Percentiles rank a stretch among this genome's conserved stretches.
Evolutionary conservation across 2,888 invertebrate genomes (phyloP).

Genomic region (Agrypnus murinus): DNA sequence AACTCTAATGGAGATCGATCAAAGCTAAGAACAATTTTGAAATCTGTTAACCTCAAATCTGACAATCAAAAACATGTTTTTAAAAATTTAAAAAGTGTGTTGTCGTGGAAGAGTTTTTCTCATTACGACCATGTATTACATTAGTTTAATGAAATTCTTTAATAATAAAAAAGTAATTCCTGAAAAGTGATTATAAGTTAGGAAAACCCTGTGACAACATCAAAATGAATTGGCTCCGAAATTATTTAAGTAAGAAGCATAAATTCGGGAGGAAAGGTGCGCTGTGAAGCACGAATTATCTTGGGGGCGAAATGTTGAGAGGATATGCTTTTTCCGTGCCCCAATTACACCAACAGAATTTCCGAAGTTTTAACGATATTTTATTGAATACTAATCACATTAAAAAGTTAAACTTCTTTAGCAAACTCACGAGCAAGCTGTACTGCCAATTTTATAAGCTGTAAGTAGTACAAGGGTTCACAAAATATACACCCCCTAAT

Average conservation of each 20-base stretch:
- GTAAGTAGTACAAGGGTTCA: background rate
- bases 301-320: conserved; percentile 4
- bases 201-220: conserved; percentile 7
- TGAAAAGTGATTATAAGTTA: background rate
- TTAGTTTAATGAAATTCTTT: no score
- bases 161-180: background rate
- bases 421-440: conserved; percentile 3
- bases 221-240: conserved; percentile 19
- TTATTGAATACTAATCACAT: conserved; percentile 31
- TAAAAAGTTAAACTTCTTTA: conserved; percentile 20
- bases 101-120: no score
- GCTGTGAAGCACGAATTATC: conserved; percentile 23
- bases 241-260: conserved; percentile 25
- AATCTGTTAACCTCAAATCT: no score
- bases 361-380: conserved; percentile 27
- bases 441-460: background rate
- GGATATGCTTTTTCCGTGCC: conserved; percentile 6
- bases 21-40: no score
- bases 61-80: no score
- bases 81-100: no score
- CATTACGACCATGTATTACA: no score
- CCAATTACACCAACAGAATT: conserved; percentile 15
- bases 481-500: background rate
- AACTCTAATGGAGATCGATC: no score
- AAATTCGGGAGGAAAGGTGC: conserved; percentile 13